A percentile compares a stretch with the other conserved stretches of the same genome.
Conservation (phyloP, 2,113 vertebrate genomes). For the Pseudopodoces humilis region DNA sequence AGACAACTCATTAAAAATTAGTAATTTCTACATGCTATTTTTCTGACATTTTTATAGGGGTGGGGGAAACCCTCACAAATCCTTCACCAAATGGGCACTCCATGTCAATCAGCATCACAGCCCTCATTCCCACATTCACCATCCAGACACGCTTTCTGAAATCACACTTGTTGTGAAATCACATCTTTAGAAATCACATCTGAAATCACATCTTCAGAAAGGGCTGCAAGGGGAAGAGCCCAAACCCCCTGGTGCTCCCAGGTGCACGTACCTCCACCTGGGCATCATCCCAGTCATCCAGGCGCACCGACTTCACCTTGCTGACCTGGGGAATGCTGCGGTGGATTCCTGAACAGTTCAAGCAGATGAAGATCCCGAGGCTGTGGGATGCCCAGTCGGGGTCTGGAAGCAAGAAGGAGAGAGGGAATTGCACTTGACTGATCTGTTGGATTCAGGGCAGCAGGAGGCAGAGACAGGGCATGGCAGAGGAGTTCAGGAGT, state of each 20-base stretch:
- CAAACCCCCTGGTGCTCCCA: rapidly evolving
- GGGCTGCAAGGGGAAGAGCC: not conserved
- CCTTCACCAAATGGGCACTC: rapidly evolving
- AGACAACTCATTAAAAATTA: not conserved
- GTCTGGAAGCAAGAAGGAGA: slow-evolving; percentile 74
- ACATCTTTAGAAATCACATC: no score
- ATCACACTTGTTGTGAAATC: rapidly evolving
- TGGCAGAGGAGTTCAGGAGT: not conserved
- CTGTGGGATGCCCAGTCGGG: slow-evolving; percentile 94
- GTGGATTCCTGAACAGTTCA: slow-evolving; percentile 93
- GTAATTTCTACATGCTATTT: not conserved
- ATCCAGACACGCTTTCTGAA: rapidly evolving
- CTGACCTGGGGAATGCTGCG: slow-evolving; percentile 90
- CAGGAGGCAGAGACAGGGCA: not conserved
- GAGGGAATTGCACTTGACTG: not conserved
- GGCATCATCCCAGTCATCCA: slow-evolving; percentile 89
- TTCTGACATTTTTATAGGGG: not conserved
- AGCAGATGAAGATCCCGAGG: slow-evolving; percentile 91
- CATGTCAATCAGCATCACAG: rapidly evolving
- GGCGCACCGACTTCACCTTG: slow-evolving; percentile 87
- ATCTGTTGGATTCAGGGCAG: not conserved
- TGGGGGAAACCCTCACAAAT: not conserved
- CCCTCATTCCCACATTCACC: not conserved
- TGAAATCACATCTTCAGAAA: not conserved
- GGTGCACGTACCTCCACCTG: slow-evolving; percentile 84